Evolutionary conservation across 2,113 vertebrate species (phyloP).

Genomic region (Corythoichthys haematopterus): DNA sequence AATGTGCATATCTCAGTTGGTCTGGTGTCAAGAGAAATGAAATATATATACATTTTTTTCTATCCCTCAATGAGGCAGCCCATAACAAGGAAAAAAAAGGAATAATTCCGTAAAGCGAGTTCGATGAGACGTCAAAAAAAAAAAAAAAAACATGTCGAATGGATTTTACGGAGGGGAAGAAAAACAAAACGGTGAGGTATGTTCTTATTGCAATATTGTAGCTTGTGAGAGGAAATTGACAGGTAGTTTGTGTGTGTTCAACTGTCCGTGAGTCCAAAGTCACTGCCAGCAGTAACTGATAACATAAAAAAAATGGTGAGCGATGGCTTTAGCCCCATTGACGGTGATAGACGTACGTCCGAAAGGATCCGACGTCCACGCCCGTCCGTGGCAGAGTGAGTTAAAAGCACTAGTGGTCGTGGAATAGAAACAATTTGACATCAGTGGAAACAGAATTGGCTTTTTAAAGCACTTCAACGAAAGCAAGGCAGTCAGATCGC

Average conservation of each 20-base stretch:
- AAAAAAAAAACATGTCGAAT: conserved; percentile 33
- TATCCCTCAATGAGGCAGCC: conserved; percentile 22
- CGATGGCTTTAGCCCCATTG: no score
- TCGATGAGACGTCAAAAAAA: conserved; percentile 6
- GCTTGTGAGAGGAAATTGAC: conserved; percentile 31
- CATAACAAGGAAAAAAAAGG: not conserved
- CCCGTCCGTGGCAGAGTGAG: no score
- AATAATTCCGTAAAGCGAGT: not conserved
- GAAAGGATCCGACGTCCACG: no score
- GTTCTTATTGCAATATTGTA: conserved; percentile 54
- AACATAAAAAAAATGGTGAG: conserved; percentile 8
- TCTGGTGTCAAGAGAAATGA: conserved; percentile 48
- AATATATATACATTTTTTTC: not conserved
- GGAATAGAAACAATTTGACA: no score
- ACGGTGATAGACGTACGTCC: no score
- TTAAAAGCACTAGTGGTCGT: no score
- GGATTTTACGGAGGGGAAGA: conserved; percentile 34
- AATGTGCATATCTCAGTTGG: conserved; percentile 71
- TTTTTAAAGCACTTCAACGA: no score
- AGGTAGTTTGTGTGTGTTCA: conserved; percentile 26
- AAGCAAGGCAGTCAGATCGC: no score
- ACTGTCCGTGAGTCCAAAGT: conserved; percentile 42
- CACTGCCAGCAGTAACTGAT: conserved; percentile 72
- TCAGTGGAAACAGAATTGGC: no score
- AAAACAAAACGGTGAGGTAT: conserved; percentile 55